A percentile compares a stretch with the other conserved stretches of the same genome.
phyloP scores from a whole-genome alignment of 2,888 invertebrate species.

The Cyaniris semiargus region DNA sequence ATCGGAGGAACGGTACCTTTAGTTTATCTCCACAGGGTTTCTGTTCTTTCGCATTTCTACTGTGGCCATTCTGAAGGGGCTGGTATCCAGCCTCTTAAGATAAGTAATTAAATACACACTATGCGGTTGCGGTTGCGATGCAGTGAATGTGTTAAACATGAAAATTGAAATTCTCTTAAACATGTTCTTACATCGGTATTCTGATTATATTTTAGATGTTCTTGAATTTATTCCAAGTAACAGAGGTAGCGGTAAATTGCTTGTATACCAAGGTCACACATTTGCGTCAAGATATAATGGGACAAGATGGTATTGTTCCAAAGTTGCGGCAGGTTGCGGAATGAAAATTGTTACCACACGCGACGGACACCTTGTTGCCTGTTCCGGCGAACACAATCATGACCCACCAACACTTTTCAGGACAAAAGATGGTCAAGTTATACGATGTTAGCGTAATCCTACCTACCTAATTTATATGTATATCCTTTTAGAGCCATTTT shows the following conservation, averaged over 20 bases:
- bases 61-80: no score
- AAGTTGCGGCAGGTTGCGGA: slow-evolving; percentile 44
- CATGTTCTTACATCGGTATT: background rate
- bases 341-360: slow-evolving; percentile 41
- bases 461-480: no score
- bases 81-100: no score
- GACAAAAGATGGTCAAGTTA: slow-evolving; percentile 34
- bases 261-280: slow-evolving; percentile 47
- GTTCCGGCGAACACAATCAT: slow-evolving; percentile 40
- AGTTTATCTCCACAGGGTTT: no score
- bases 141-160: no score
- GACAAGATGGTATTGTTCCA: slow-evolving; percentile 43
- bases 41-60: no score
- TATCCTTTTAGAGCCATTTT: no score
- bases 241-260: slow-evolving; percentile 44
- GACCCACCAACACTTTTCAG: slow-evolving; percentile 38
- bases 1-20: no score
- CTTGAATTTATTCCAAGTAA: slow-evolving; percentile 35
- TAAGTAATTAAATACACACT: no score
- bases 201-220: slow-evolving; percentile 26
- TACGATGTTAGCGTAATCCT: slow-evolving; percentile 12
- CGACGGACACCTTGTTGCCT: slow-evolving; percentile 34
- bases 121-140: no score
- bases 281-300: slow-evolving; percentile 42
- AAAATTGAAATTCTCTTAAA: no score